Percentiles rank a stretch among this genome's conserved stretches.
phyloP scores from a whole-genome alignment of 2,797 vertebrate genomes.

The Typhlichthys subterraneus region DNA sequence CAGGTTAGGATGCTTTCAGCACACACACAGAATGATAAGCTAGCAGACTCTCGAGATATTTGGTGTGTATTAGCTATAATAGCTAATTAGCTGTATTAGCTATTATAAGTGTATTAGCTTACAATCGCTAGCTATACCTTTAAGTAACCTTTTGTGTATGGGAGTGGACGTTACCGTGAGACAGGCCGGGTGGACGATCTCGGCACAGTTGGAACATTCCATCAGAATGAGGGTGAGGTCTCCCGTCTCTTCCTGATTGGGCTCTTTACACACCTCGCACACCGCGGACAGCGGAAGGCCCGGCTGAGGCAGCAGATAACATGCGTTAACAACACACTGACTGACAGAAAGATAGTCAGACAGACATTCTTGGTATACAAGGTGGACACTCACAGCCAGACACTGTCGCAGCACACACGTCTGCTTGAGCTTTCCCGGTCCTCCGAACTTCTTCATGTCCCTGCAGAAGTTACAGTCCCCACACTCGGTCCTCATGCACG shows the following conservation, averaged over 20 bases:
- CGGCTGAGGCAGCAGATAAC: conserved; percentile 75
- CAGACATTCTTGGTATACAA: too few species aligned
- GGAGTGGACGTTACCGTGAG: conserved; percentile 78
- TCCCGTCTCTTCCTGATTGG: conserved; percentile 87
- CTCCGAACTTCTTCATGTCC: conserved; percentile 98
- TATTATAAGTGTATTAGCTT: too few species aligned
- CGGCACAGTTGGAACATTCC: conserved; percentile 97
- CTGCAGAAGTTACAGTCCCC: conserved; percentile 98
- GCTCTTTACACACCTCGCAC: conserved; percentile 95
- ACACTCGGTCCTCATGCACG: conserved; percentile 93
- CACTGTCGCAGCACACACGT: conserved; percentile 93
- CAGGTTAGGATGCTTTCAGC: too few species aligned
- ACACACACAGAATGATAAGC: too few species aligned
- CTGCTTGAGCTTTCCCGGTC: conserved; percentile 94
- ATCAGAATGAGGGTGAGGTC: conserved; percentile 90
- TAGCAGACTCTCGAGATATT: too few species aligned
- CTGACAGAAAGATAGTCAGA: too few species aligned
- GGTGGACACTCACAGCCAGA: conserved; percentile 83
- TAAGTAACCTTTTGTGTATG: too few species aligned
- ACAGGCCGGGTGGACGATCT: conserved; percentile 95
- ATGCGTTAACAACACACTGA: background rate
- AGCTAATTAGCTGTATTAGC: too few species aligned
- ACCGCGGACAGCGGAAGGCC: conserved; percentile 95
- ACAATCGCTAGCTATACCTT: too few species aligned
- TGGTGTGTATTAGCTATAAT: too few species aligned